Base-by-base conservation (phyloP, 2,797 vertebrate species). In the Spinus olivaceus region DNA sequence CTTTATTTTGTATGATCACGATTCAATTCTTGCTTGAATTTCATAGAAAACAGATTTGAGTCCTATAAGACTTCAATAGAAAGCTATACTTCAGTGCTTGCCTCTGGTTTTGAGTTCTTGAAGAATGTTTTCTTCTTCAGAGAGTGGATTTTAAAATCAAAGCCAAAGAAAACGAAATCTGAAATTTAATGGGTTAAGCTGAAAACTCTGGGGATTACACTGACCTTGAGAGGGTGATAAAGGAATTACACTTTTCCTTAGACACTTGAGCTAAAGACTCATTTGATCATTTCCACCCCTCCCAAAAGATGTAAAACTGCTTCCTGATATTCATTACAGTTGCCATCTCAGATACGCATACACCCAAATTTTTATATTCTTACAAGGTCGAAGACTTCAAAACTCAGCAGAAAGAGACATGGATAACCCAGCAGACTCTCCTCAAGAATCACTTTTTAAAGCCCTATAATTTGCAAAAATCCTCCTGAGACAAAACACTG, bases 331-430 rank as follows among this genome's bases (percentile, higher is more conserved):
- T 86, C 84, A 60, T 70, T 70, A 81, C 53, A 92, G 63, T 88
- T 92, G 69, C 53, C 65, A 42, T 90, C 46, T 96, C 73, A 95
- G 92, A 92, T 94, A 65, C 66, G 77, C 22, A 65, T 37, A 30
- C 20, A 47, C 10, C 57, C 72, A 83, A 56, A 72, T 92, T 94
- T 71, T 77, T 8, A 42, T 87, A 79, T 57, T 86, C 49, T 96
- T 73, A 70, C 73, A 86, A 84, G 21, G 35, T 90, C 73, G 41
- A 95, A 57, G 41, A 44, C 91, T 96, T 92, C 59, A 73, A 76
- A 94, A 39, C 53, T 96, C 66, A 64, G 65, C 25, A 61, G 24
- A 91, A 96, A 88, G 80, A 86, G 56, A 69, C n/a, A 67, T 87
- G 67, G 39, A 59, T 77, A 92, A 94, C 8, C 10, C 65, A 88